Evolutionary conservation across 2,888 invertebrate species (phyloP).

Genomic region (Leucania comma): DNA sequence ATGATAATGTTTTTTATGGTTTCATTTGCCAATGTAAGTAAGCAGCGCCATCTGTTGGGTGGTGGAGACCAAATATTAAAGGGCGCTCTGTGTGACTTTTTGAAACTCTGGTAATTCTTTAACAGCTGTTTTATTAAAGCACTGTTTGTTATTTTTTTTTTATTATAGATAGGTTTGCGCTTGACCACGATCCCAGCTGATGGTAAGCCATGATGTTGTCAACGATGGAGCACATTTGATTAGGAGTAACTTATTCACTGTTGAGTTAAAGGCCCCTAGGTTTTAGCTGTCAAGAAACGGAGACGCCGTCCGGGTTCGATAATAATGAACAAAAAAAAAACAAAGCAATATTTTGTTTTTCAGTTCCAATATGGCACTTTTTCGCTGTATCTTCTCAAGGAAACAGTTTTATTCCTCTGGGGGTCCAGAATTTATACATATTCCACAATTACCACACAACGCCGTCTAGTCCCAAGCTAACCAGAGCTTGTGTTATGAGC

Average conservation of each 20-base stretch:
- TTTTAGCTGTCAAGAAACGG: too few species aligned
- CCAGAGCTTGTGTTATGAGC: too few species aligned
- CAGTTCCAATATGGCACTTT: neutral
- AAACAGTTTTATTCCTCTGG: neutral
- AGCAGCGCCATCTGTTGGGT: slow-evolving; percentile 48
- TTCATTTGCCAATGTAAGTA: neutral
- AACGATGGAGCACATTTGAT: too few species aligned
- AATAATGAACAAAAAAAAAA: neutral
- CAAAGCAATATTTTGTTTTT: neutral
- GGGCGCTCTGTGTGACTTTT: neutral
- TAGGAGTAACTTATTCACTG: too few species aligned
- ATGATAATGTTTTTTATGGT: neutral
- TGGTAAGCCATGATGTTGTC: too few species aligned
- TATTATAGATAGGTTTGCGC: too few species aligned
- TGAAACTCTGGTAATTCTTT: neutral
- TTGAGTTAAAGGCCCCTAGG: too few species aligned
- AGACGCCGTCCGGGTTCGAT: too few species aligned
- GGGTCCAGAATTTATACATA: too few species aligned
- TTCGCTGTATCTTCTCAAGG: neutral
- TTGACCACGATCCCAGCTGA: too few species aligned
- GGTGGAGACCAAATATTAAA: slow-evolving; percentile 2
- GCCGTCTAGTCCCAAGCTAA: too few species aligned
- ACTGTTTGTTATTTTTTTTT: neutral
- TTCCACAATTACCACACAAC: too few species aligned
- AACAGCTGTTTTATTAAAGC: neutral